Conservation (phyloP, 2,888 invertebrate genomes). For the Erannis defoliaria region DNA sequence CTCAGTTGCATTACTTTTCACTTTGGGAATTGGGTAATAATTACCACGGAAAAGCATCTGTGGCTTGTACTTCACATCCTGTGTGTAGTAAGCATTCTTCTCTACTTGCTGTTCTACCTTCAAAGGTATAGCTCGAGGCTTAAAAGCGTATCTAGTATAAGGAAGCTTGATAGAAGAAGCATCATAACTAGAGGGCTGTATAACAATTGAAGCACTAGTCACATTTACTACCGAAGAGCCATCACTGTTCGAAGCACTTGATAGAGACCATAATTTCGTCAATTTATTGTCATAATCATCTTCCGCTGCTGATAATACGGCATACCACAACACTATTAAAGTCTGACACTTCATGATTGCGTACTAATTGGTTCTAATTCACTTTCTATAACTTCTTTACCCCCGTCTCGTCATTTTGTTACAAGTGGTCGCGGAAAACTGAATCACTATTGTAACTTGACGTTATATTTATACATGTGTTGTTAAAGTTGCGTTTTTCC, state of each 20-base stretch:
- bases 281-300: constrained; percentile 69
- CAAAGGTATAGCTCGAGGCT: constrained; percentile 71
- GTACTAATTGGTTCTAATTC: constrained; percentile 50
- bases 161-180: constrained; percentile 50
- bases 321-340: constrained; percentile 67
- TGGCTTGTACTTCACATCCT: constrained; percentile 66
- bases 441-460: constrained; percentile 74
- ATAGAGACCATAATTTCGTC: constrained; percentile 72
- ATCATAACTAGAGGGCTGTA: constrained; percentile 66
- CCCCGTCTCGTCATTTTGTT: constrained; percentile 74
- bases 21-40: constrained; percentile 81
- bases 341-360: constrained; percentile 64
- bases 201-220: constrained; percentile 72
- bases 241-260: constrained; percentile 62
- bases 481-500: constrained; percentile 81
- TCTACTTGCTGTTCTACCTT: constrained; percentile 62
- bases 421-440: constrained; percentile 83
- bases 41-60: constrained; percentile 81
- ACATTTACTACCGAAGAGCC: constrained; percentile 72
- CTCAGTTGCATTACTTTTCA: constrained; percentile 66
- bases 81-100: constrained; percentile 66
- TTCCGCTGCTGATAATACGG: constrained; percentile 59
- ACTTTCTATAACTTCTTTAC: constrained; percentile 66
- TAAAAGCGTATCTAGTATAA: constrained; percentile 67
- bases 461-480: constrained; percentile 85